Base-by-base conservation (phyloP, 2,797 vertebrate species). In the Gymnothorax javanicus region DNA sequence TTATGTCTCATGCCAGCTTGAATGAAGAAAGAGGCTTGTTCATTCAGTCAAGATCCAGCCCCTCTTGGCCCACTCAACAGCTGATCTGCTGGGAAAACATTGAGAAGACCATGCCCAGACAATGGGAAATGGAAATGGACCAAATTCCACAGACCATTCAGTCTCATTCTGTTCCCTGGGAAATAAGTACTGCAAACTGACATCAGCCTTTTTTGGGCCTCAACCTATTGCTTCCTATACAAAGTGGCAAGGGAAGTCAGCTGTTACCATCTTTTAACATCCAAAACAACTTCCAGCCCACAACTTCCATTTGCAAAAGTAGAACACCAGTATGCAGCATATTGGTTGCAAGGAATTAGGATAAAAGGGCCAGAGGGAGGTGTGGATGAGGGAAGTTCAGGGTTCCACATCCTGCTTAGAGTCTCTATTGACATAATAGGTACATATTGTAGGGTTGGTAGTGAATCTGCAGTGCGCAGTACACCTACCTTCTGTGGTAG, bases 401-500 rank as follows among this genome's bases (percentile, higher is more conserved):
- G 59, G 84, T 23, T 12, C 64, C 64, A 57, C 15, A 33, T 73
- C 62, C 2, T 57, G 50, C 43, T 60, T 33, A 83, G 23, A 25
- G 82, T 83, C 17, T 83, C 82, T 50, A 54, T 17, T 50, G 54
- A 50, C 17, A 15, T 7, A 6, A 25, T 58, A 83, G 75, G 75
- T 54, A 79, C 43, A 79, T 25, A 43, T 82, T 25, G 11, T 7
- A 17, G 54, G 56, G n/a, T 83, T 60, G 33, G 82, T 1, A n/a
- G 25, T 15, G 33, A 12, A 50, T 58, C 23, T n/a, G 3, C n/a
- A 27, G 43, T 7, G 7, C 3, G 25, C 54, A 13, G 9, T 15
- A 11, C n/a, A 90, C 90, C 91, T 96, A 98, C 98, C 97, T 97
- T 99, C 98, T 94, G 97, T 95, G 86, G 96, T 95, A 87, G 97